phyloP scores from a whole-genome alignment of 2,888 invertebrate genomes.

The Aphrophora alni region DNA sequence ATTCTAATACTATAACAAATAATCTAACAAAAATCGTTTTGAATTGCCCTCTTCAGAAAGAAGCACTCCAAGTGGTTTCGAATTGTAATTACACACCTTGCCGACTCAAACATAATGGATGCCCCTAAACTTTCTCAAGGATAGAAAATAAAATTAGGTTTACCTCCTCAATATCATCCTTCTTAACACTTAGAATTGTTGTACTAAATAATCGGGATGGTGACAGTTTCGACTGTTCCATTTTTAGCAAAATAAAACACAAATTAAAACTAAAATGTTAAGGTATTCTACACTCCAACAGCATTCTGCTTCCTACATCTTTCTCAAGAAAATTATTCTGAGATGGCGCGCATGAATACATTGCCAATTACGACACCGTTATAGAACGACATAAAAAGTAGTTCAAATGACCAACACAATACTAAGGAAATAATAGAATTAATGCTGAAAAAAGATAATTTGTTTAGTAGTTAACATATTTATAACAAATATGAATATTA shows the following conservation, averaged over 20 bases:
- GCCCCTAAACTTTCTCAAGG: constrained; percentile 39
- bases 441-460: background rate
- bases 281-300: constrained; percentile 18
- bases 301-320: constrained; percentile 29
- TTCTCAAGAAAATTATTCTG: constrained; percentile 35
- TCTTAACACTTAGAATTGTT: constrained; percentile 79
- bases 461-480: background rate
- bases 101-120: constrained; percentile 47
- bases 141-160: constrained; percentile 58
- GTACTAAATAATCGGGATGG: constrained; percentile 79
- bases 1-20: no score
- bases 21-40: background rate
- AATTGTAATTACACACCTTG: constrained; percentile 40
- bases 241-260: constrained; percentile 45
- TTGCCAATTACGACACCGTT: background rate
- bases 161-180: constrained; percentile 93
- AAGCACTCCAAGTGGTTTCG: constrained; percentile 33
- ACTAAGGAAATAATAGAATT: background rate
- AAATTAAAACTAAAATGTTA: constrained; percentile 20
- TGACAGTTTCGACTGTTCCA: constrained; percentile 59
- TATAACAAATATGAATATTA: background rate
- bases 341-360: constrained; percentile 35
- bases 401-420: background rate
- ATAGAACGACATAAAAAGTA: background rate
- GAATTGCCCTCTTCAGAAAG: constrained; percentile 28